phyloP scores from a whole-genome alignment of 2,888 invertebrate genomes.

The Plebejus argus region DNA sequence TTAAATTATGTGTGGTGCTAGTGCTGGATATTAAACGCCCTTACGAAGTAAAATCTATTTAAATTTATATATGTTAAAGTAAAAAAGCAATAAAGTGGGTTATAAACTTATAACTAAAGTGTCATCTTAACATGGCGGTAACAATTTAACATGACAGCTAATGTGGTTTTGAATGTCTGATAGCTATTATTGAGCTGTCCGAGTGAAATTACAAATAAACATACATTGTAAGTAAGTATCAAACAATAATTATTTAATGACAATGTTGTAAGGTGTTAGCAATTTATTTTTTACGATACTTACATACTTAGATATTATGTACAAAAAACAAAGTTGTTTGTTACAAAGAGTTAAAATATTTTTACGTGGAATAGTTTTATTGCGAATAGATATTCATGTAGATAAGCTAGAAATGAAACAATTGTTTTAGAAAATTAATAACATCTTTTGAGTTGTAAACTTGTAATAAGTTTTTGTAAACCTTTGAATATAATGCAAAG shows the following conservation, averaged over 20 bases:
- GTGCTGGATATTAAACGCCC: too few species aligned
- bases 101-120: not conserved
- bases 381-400: not conserved
- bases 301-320: too few species aligned
- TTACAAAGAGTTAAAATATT: not conserved
- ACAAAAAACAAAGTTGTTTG: not conserved
- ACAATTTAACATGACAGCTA: not conserved
- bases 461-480: too few species aligned
- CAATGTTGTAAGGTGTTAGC: not conserved
- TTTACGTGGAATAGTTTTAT: not conserved
- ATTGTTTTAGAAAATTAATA: too few species aligned
- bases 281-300: not conserved
- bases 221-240: not conserved
- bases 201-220: not conserved
- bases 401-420: not conserved
- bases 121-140: not conserved
- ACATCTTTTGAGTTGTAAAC: too few species aligned
- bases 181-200: not conserved
- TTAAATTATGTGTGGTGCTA: too few species aligned
- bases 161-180: not conserved
- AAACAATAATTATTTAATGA: not conserved
- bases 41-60: not conserved
- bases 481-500: too few species aligned
- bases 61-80: not conserved
- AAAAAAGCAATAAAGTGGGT: not conserved